phyloP scores from a whole-genome alignment of 2,113 vertebrate genomes.

The Phalacrocorax brasilianus region DNA sequence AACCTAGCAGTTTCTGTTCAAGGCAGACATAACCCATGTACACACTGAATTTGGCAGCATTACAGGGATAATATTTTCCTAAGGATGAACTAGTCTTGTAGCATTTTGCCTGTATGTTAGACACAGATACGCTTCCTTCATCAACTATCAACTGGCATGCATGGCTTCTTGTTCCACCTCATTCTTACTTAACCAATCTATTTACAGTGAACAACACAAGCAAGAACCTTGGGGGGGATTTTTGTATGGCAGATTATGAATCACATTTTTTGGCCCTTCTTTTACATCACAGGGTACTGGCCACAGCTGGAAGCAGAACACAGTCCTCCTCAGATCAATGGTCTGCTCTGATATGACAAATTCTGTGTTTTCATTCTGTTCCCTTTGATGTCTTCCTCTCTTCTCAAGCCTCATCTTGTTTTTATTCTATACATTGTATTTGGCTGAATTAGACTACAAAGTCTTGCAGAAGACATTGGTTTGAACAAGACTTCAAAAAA shows the following conservation, averaged over 20 bases:
- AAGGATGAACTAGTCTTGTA: neutral
- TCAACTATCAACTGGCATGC: neutral
- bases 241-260: conserved; percentile 1
- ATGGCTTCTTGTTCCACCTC: neutral
- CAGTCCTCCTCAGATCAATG: conserved; percentile 29
- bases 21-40: neutral
- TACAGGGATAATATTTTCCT: neutral
- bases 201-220: neutral
- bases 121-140: neutral
- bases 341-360: conserved; percentile 54
- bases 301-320: conserved; percentile 53
- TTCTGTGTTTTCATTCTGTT: conserved; percentile 49
- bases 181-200: conserved; percentile 5
- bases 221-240: neutral
- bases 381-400: conserved; percentile 52
- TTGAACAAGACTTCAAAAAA: conserved; percentile 56
- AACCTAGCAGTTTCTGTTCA: neutral
- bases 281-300: conserved; percentile 15
- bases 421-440: conserved; percentile 56
- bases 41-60: neutral
- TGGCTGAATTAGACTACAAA: conserved; percentile 62
- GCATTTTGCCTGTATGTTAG: neutral
- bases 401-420: conserved; percentile 63
- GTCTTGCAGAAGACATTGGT: conserved; percentile 25
- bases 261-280: conserved; percentile 10